These are phyloP conservation scores for Aphodius sticticus DNA, from an alignment of 2,888 invertebrate genomes.

Conservation along the genomic window DNA sequence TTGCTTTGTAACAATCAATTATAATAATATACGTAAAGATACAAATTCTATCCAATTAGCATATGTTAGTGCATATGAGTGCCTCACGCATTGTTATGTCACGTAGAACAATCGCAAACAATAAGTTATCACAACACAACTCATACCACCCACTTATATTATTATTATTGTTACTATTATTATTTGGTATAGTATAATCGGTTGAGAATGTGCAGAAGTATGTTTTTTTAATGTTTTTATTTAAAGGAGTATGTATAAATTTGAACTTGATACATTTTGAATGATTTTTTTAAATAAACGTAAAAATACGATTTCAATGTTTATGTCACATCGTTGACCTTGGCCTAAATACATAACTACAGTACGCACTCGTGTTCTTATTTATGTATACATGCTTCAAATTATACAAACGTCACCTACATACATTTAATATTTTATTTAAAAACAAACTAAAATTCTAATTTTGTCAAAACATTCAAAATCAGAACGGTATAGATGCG, in stretches of 20 bases:
- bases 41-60: background rate
- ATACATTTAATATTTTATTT: background rate
- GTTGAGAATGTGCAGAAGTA: too few species aligned
- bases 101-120: background rate
- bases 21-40: too few species aligned
- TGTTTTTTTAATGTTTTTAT: too few species aligned
- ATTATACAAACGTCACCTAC: too few species aligned
- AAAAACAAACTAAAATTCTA: background rate
- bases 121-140: background rate
- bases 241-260: too few species aligned
- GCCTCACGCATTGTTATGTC: background rate
- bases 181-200: too few species aligned
- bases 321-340: background rate
- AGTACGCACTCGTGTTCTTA: background rate
- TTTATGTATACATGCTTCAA: background rate
- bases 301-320: too few species aligned
- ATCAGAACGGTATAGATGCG: background rate
- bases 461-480: background rate
- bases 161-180: too few species aligned
- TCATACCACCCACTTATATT: too few species aligned
- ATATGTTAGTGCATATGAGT: background rate
- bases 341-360: background rate
- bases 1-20: too few species aligned
- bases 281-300: too few species aligned
- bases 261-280: too few species aligned